Percentiles rank a stretch among this genome's conserved stretches.
These are phyloP conservation scores for Python bivittatus DNA, from an alignment of 2,113 vertebrate genomes.

Conservation along the genomic window DNA sequence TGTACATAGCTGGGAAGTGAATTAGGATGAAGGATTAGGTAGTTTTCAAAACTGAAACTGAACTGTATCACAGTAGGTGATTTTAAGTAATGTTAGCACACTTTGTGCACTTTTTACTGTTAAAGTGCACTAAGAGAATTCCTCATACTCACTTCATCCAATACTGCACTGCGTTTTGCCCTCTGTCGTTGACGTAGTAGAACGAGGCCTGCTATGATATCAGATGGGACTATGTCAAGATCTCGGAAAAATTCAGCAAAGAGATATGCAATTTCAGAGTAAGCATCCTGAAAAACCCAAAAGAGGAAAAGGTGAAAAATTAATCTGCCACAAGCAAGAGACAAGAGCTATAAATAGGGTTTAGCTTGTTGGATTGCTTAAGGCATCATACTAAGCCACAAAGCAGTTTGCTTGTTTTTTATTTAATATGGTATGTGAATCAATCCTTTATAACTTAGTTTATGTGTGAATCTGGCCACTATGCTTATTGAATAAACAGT, in stretches of 20 bases:
- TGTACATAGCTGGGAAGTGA: background rate
- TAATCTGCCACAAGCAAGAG: slow-evolving; percentile 21
- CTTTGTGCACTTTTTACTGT: accelerated
- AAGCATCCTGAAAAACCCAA: slow-evolving; percentile 84
- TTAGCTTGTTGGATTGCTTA: background rate
- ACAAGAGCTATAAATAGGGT: background rate
- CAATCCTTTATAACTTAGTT: background rate
- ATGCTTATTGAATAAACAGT: background rate
- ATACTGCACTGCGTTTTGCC: slow-evolving; percentile 87
- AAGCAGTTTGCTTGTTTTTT: background rate
- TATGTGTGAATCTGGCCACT: background rate
- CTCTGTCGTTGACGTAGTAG: slow-evolving; percentile 93
- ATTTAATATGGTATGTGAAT: background rate
- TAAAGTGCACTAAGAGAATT: accelerated
- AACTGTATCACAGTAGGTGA: background rate
- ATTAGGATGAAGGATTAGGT: background rate
- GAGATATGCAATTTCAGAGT: slow-evolving; percentile 98
- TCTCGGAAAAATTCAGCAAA: slow-evolving; percentile 98
- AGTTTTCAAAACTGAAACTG: background rate
- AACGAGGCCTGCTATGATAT: slow-evolving; percentile 97
- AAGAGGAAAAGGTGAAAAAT: background rate
- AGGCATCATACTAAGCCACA: background rate
- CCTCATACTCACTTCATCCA: slow-evolving; percentile 76
- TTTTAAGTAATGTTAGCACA: background rate
- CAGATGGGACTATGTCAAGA: slow-evolving; percentile 96